A percentile compares a stretch with the other conserved stretches of the same genome.
These are phyloP conservation scores for Thymelicus sylvestris DNA, from an alignment of 2,888 invertebrate genomes.

Conservation along the genomic window DNA sequence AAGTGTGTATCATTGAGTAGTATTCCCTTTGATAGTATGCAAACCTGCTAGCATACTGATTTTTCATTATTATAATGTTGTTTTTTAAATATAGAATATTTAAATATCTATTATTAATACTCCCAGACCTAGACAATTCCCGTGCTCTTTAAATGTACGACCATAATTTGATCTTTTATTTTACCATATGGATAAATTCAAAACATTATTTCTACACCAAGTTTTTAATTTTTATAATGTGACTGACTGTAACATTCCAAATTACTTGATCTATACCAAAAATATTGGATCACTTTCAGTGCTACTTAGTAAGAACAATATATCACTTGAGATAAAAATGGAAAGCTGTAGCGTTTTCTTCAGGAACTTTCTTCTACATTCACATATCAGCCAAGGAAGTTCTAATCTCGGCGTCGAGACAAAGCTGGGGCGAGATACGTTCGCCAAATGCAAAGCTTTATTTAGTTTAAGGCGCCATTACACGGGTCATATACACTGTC, in stretches of 20 bases:
- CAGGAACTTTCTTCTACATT: slow-evolving; percentile 10
- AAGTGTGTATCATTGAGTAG: no score
- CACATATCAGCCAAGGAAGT: slow-evolving; percentile 8
- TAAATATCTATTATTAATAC: no score
- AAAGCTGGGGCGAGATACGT: slow-evolving; percentile 67
- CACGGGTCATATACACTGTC: slow-evolving; percentile 84
- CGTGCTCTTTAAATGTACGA: no score
- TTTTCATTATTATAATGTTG: no score
- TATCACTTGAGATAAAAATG: slow-evolving; percentile 16
- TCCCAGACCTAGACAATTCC: no score
- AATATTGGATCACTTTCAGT: not conserved
- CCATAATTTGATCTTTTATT: no score
- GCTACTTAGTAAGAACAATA: slow-evolving; percentile 7
- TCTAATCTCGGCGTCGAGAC: slow-evolving; percentile 63
- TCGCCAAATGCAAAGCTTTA: slow-evolving; percentile 80
- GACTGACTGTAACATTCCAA: not conserved
- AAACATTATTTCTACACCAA: not conserved
- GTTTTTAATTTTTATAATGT: no score
- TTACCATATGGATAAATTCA: not conserved
- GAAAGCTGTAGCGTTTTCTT: slow-evolving; percentile 2
- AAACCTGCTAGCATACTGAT: no score
- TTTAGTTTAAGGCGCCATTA: slow-evolving; percentile 82
- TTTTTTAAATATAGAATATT: no score
- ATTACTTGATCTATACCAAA: not conserved
- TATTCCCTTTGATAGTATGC: no score